Evolutionary conservation across 2,797 vertebrate genomes (phyloP), one percentile per base, ranked within the genome.

Genomic region (Syncerus caffer): DNA sequence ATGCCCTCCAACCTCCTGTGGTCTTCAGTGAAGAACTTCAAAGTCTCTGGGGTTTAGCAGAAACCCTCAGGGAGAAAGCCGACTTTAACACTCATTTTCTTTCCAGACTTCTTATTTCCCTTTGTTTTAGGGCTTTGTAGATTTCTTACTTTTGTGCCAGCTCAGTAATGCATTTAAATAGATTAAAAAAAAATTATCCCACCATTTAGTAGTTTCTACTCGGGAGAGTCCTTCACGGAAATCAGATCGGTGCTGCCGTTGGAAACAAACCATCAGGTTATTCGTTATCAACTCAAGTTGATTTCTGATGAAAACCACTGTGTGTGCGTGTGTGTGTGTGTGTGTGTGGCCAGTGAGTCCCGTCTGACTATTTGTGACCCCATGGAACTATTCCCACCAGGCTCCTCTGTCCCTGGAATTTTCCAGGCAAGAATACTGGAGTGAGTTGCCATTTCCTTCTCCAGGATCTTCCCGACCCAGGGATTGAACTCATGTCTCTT

Each of bases 271-370:
- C 57, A 45, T 58, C 34, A 38, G 14, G 27, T 86, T 85, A 85
- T 96, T 95, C n/a, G 38, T 82, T 85, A 76, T 86, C 85, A 85
- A 64, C 13, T 42, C 60, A 45, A 90, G 34, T 93, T 92, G 91
- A 90, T 96, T 94, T 85, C 55, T 95, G 76, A 45, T 74, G 93
- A 84, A 95, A 87, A 84, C 29, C 21, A 57, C 42, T 42, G 21
- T 7, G 67, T 62, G 64, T 67, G 17, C 19, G n/a, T 38, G 34
- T 23, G n/a, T 38, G 34, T 38, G n/a, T 38, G 34, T 23, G n/a
- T 38, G 34, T 38, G 21, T 38, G 19, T 12, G 9, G 34, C 64
- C 64, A 38, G 10, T 74, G 21, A 42, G 71, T 74, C 34, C 34
- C 25, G 21, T 42, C 67, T 67, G 64, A 19, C 19, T 38, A 14